Percentiles rank a stretch among this genome's conserved stretches.
Evolutionary conservation across 2,113 vertebrate species (phyloP).

Genomic region (Carettochelys insculpta): DNA sequence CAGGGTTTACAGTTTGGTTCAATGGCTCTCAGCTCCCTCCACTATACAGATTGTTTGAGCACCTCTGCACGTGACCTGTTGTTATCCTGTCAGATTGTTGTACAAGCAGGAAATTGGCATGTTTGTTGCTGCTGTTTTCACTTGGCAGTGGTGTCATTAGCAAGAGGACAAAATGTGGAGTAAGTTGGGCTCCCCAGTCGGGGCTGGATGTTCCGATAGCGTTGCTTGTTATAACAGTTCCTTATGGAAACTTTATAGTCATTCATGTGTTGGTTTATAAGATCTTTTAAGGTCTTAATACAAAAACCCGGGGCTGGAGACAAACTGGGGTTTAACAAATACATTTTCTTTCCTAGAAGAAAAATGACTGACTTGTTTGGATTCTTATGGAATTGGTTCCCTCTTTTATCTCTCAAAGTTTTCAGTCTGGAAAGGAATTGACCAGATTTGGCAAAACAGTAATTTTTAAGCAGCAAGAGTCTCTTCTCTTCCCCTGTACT

Average conservation of each 20-base stretch:
- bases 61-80: not conserved
- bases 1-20: too few species aligned
- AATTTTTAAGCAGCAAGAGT: not conserved
- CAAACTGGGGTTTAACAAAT: not conserved
- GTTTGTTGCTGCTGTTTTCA: not conserved
- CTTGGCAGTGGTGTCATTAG: not conserved
- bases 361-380: not conserved
- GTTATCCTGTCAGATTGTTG: not conserved
- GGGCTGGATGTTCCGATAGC: not conserved
- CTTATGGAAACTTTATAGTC: not conserved
- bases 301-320: not conserved
- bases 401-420: not conserved
- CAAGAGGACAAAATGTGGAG: not conserved
- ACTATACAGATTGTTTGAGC: too few species aligned
- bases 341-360: not conserved
- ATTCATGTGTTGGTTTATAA: not conserved
- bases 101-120: not conserved
- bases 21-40: too few species aligned
- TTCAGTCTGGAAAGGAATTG: accelerated
- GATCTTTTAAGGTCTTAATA: not conserved
- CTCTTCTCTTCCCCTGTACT: not conserved
- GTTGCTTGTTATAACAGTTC: not conserved
- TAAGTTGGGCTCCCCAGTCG: not conserved
- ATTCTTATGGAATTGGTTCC: not conserved
- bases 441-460: not conserved